Conservation (phyloP, 2,888 invertebrate genomes). For the Chrysolina oricalcia region DNA sequence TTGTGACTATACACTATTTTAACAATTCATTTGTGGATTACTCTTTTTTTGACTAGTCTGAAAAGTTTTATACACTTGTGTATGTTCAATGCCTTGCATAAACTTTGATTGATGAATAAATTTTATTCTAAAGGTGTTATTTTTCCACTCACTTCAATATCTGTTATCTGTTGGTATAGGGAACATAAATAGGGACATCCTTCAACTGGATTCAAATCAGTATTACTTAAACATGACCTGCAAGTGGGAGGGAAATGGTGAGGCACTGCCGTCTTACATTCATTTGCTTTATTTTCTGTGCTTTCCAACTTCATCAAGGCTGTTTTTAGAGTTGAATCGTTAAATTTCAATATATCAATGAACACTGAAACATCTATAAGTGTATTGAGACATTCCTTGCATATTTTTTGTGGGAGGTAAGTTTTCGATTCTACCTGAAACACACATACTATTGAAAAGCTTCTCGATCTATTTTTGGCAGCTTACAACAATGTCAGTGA, state of each 20-base stretch:
- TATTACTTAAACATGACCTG: neutral
- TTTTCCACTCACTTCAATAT: neutral
- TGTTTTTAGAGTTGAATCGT: neutral
- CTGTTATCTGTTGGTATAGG: neutral
- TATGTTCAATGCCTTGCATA: too few relatives aligned
- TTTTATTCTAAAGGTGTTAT: too few relatives aligned
- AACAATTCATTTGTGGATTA: too few relatives aligned
- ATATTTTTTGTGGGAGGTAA: neutral
- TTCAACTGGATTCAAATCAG: neutral
- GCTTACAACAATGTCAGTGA: neutral
- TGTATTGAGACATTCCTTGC: slow-evolving; percentile 4
- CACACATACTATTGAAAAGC: too few relatives aligned
- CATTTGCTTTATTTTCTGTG: neutral
- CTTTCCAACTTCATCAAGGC: neutral
- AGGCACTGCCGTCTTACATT: neutral
- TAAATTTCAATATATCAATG: neutral
- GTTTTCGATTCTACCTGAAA: neutral
- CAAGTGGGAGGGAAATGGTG: neutral
- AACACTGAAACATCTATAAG: slow-evolving; percentile 15
- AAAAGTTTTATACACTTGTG: too few relatives aligned
- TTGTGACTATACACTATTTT: too few relatives aligned
- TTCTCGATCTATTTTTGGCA: too few relatives aligned
- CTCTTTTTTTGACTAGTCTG: too few relatives aligned
- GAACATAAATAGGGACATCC: neutral
- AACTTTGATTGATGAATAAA: too few relatives aligned